These are phyloP conservation scores for Crioceris asparagi DNA, from an alignment of 2,888 invertebrate genomes.

Conservation along the genomic window DNA sequence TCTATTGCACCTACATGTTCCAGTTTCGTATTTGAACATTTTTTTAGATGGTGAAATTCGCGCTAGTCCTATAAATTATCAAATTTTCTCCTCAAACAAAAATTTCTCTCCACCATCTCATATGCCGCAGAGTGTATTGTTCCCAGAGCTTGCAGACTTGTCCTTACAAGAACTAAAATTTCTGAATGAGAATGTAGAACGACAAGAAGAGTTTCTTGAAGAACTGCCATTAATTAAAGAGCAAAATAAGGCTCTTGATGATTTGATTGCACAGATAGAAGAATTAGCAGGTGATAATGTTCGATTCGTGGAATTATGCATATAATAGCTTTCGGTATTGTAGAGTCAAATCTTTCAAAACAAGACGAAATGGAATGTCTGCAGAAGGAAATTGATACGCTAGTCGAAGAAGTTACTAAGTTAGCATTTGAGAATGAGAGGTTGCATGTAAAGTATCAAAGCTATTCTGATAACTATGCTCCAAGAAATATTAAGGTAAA, in stretches of 20 bases:
- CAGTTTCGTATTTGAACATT: too few species aligned
- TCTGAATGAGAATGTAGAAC: slow-evolving; percentile 57
- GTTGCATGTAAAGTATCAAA: slow-evolving; percentile 57
- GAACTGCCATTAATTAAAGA: slow-evolving; percentile 56
- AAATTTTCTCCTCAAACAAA: slow-evolving; percentile 16
- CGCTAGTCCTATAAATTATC: slow-evolving; percentile 30
- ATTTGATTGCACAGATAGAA: slow-evolving; percentile 61
- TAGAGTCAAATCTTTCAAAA: slow-evolving; percentile 57
- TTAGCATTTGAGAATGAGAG: slow-evolving; percentile 61
- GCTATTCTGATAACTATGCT: slow-evolving; percentile 59
- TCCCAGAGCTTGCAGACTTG: slow-evolving; percentile 43
- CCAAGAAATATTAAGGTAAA: slow-evolving; percentile 60
- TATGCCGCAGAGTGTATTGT: slow-evolving; percentile 25
- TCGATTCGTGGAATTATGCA: neutral
- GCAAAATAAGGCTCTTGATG: slow-evolving; percentile 57
- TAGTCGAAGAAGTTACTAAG: slow-evolving; percentile 57
- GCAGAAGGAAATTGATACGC: slow-evolving; percentile 50
- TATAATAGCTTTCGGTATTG: slow-evolving; percentile 15
- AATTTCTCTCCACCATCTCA: slow-evolving; percentile 30
- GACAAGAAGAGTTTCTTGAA: slow-evolving; percentile 63
- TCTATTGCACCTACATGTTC: too few species aligned
- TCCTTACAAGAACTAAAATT: slow-evolving; percentile 57
- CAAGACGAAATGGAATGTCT: slow-evolving; percentile 47
- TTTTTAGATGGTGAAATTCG: slow-evolving; percentile 27
- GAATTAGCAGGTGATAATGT: slow-evolving; percentile 47